Percentiles rank a stretch among this genome's conserved stretches.
Conservation (phyloP, 2,888 invertebrate genomes). For the Tiliacea citrago region DNA sequence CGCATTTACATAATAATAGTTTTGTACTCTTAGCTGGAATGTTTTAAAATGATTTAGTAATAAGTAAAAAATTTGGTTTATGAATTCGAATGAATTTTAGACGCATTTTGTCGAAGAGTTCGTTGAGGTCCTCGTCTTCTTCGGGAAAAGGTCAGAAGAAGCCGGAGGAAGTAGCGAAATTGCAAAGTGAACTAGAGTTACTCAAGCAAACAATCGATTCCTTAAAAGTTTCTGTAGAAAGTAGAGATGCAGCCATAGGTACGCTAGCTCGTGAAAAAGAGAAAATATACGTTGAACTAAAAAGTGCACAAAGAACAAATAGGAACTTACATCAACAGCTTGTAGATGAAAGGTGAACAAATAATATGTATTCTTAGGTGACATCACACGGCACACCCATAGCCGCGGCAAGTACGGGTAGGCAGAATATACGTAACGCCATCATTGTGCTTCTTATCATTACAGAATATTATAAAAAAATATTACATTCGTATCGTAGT, state of each 20-base stretch:
- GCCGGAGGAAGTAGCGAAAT: constrained; percentile 74
- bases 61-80: constrained; percentile 57
- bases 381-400: neutral
- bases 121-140: constrained; percentile 70
- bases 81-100: constrained; percentile 74
- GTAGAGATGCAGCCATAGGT: constrained; percentile 86
- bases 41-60: constrained; percentile 57
- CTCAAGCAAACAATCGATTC: constrained; percentile 83
- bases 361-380: neutral
- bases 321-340: constrained; percentile 88
- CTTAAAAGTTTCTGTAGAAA: constrained; percentile 84
- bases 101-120: constrained; percentile 74
- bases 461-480: neutral
- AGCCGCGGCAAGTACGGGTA: neutral
- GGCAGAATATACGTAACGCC: neutral
- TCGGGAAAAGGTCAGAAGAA: constrained; percentile 65
- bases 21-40: constrained; percentile 53
- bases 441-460: neutral
- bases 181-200: constrained; percentile 81
- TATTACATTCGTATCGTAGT: neutral
- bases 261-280: constrained; percentile 88
- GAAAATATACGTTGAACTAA: constrained; percentile 85
- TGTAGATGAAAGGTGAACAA: constrained; percentile 85
- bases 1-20: constrained; percentile 61
- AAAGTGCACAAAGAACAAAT: constrained; percentile 85